Base-by-base conservation (phyloP, 2,888 invertebrate species). In the Atrina japonica region DNA sequence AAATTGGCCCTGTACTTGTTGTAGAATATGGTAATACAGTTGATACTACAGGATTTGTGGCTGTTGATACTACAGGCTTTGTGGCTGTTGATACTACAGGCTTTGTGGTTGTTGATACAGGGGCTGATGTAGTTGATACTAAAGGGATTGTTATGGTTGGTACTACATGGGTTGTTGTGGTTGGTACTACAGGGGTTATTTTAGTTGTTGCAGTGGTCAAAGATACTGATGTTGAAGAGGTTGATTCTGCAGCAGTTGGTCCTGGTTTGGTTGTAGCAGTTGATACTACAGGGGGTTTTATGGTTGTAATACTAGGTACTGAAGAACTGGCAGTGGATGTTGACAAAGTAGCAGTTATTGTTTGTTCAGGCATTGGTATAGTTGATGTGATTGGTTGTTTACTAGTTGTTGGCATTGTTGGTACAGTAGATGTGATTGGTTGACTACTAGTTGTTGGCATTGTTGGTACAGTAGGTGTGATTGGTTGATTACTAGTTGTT, bases 121-220 rank as follows among this genome's bases (percentile, higher is more conserved):
- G 23, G 41, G 69, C 45, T 40, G 49, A 11, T 47, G 66, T 49
- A 41, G 53, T 29, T 60, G 59, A 27, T 21, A 23, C 27, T 59
- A 55, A 23, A 35, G 14, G 11, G 21, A 41, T 49, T 50, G 58
- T 66, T 47, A 64, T 49, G 5, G 55, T 45, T 49, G 29, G 18
- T 18, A 16, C 2, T 59, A 55, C 40, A 30, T 45, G 14, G 27
- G 16, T 14, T 55, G 41, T 23, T 23, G 16, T 18, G 5, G 55
- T 45, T 49, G 29, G 18, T 18, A 16, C 2, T n/a, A 27, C 40
- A 30, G 55, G 14, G 27, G 16, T 14, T 55, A 27, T 23, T 23
- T 5, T 18, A 45, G 55, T 23, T 25, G 21, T n/a, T 16, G n/a
- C n/a, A n/a, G n/a, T n/a, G n/a, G n/a, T n/a, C n/a, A n/a, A n/a